Percentiles rank a stretch among this genome's conserved stretches.
phyloP scores from a whole-genome alignment of 1,140 invertebrate species.

The Frieseomelitta varia region DNA sequence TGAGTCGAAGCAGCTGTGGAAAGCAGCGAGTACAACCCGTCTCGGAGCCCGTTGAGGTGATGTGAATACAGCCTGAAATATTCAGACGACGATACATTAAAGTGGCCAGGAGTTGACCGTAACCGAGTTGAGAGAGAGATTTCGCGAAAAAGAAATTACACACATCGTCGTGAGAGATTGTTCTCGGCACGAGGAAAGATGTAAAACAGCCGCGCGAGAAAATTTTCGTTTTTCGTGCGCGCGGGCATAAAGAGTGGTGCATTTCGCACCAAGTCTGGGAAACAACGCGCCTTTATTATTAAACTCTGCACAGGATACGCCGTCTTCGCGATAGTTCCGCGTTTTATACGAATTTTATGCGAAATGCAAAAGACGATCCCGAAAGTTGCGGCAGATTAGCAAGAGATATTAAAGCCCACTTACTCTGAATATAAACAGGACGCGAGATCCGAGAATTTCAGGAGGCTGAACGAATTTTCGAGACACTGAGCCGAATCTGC shows the following conservation, averaged over 20 bases:
- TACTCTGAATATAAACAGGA: too few relatives aligned
- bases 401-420: too few relatives aligned
- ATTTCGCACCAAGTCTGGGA: neutral
- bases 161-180: neutral
- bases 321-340: neutral
- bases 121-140: conserved; percentile 13
- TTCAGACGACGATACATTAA: conserved; percentile 15
- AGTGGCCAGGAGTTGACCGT: neutral
- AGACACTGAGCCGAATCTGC: too few relatives aligned
- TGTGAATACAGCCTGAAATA: neutral
- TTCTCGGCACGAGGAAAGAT: neutral
- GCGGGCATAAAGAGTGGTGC: neutral
- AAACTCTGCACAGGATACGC: neutral
- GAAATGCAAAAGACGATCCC: too few relatives aligned
- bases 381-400: too few relatives aligned
- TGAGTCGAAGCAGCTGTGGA: neutral
- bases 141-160: neutral
- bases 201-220: conserved; percentile 1
- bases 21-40: too few relatives aligned
- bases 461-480: too few relatives aligned
- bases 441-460: too few relatives aligned
- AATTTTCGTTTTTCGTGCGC: conserved; percentile 3
- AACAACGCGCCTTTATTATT: neutral
- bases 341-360: neutral
- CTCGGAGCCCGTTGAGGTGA: too few relatives aligned